Percentiles rank a stretch among this genome's conserved stretches.
Evolutionary conservation across 2,113 vertebrate genomes (phyloP).

Genomic region (Sclerurus mexicanus): DNA sequence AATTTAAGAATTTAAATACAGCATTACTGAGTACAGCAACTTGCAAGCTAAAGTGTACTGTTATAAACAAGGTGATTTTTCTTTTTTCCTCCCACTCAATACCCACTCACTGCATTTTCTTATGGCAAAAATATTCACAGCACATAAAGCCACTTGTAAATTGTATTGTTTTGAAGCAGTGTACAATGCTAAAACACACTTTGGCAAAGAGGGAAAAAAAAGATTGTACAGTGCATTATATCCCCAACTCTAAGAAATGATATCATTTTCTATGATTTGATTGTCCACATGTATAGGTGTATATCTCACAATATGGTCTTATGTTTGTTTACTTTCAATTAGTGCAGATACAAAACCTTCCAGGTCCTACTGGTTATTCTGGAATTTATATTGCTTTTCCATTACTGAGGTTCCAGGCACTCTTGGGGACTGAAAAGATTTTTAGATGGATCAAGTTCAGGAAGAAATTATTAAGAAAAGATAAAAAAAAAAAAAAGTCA

Average conservation of each 20-base stretch:
- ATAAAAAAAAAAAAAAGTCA: background rate
- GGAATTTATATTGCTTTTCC: constrained; percentile 76
- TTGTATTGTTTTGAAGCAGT: constrained; percentile 66
- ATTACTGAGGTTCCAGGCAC: constrained; percentile 74
- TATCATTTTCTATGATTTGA: constrained; percentile 57
- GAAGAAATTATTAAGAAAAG: background rate
- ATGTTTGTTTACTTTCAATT: constrained; percentile 24
- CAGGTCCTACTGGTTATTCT: constrained; percentile 56
- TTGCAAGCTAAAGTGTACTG: constrained; percentile 82
- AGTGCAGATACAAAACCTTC: constrained; percentile 70
- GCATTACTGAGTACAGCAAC: constrained; percentile 76
- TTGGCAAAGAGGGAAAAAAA: constrained; percentile 68
- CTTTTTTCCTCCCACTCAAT: constrained; percentile 62
- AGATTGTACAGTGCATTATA: constrained; percentile 80
- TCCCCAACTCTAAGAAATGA: constrained; percentile 64
- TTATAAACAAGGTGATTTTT: constrained; percentile 77
- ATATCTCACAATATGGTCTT: constrained; percentile 32
- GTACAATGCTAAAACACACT: constrained; percentile 71
- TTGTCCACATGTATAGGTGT: constrained; percentile 55
- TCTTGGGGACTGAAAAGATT: constrained; percentile 57
- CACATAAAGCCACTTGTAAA: constrained; percentile 71
- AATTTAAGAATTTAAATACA: constrained; percentile 67
- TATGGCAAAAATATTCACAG: constrained; percentile 76
- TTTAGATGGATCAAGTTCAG: background rate
- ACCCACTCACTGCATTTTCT: constrained; percentile 72